Conservation (phyloP, 2,888 invertebrate genomes). For the Automeris io region DNA sequence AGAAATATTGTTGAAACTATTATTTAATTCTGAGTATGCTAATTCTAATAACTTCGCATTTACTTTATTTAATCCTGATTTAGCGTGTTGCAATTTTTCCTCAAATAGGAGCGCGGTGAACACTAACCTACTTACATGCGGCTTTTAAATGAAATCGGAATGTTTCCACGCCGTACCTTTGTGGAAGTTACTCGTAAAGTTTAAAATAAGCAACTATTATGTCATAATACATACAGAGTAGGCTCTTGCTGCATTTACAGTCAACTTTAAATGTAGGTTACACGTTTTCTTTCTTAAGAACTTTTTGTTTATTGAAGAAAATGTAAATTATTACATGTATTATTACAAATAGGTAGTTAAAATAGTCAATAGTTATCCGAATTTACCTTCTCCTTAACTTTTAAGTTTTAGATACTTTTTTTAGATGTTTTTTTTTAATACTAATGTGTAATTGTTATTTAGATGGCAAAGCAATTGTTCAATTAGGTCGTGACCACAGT, state of each 20-base stretch:
- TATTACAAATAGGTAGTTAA: too few relatives aligned
- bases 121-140: not conserved
- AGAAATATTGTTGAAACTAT: too few relatives aligned
- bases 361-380: too few relatives aligned
- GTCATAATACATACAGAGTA: conserved; percentile 1
- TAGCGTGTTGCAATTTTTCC: not conserved
- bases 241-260: conserved; percentile 2
- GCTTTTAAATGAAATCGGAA: not conserved
- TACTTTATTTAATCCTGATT: not conserved
- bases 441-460: too few relatives aligned
- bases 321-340: too few relatives aligned
- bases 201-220: conserved; percentile 1
- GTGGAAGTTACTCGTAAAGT: conserved; percentile 1
- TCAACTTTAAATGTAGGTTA: not conserved
- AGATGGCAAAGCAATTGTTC: too few relatives aligned
- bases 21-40: too few relatives aligned
- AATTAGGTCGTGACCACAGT: too few relatives aligned
- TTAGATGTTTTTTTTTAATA: too few relatives aligned
- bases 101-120: not conserved
- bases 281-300: conserved; percentile 1
- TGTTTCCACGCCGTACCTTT: not conserved
- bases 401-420: too few relatives aligned
- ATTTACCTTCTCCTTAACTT: too few relatives aligned
- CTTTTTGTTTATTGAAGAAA: not conserved
- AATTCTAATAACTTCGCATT: too few relatives aligned